A percentile compares a stretch with the other conserved stretches of the same genome.
Conservation (phyloP, 2,888 invertebrate genomes). For the Coecobrya sp. region DNA sequence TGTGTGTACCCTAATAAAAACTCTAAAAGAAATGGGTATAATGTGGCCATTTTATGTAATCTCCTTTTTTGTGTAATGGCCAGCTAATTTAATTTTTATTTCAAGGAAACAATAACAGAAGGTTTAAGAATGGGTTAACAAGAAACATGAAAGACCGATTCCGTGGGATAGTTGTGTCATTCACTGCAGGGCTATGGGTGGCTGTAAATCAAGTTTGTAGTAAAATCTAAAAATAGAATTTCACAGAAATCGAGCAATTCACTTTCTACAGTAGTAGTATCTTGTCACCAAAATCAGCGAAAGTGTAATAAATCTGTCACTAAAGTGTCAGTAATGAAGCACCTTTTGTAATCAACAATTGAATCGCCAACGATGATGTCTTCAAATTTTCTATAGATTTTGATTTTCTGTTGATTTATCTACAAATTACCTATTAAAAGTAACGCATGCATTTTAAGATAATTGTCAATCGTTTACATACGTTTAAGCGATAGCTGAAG, state of each 20-base stretch:
- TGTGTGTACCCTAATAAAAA: conserved; percentile 42
- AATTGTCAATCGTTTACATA: too few species aligned
- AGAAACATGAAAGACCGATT: conserved; percentile 7
- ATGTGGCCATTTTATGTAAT: conserved; percentile 61
- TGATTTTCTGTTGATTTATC: not conserved
- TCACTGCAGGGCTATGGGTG: not conserved
- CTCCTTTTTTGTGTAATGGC: conserved; percentile 23
- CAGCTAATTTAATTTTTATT: conserved; percentile 57
- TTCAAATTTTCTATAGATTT: not conserved
- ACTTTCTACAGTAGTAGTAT: not conserved
- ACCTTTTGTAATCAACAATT: not conserved
- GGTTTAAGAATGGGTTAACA: conserved; percentile 45
- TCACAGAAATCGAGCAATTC: conserved; percentile 10
- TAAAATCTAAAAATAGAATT: conserved; percentile 50
- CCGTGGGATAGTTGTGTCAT: conserved; percentile 65
- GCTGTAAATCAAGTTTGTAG: not conserved
- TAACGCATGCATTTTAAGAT: too few species aligned
- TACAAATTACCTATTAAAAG: not conserved
- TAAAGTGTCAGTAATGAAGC: not conserved
- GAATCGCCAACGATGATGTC: not conserved
- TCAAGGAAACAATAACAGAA: not conserved
- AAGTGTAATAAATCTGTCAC: conserved; percentile 77
- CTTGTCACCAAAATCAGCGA: conserved; percentile 65
- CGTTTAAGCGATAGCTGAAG: too few species aligned
- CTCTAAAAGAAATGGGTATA: conserved; percentile 23